phyloP scores from a whole-genome alignment of 2,797 vertebrate species.

The Sebastes kiyomatsui region DNA sequence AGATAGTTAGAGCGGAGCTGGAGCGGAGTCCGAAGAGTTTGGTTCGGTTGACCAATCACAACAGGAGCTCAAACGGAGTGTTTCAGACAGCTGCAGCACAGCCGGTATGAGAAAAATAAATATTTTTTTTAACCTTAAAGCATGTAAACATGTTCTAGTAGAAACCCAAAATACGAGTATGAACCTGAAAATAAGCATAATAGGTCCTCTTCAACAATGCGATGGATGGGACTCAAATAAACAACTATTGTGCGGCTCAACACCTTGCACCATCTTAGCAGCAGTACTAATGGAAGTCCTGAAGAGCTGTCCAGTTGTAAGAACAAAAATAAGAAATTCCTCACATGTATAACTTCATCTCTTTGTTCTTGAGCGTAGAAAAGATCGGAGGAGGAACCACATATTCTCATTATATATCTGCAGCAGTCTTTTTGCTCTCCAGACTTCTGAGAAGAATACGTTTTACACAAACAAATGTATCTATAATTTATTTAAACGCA shows the following conservation, averaged over 20 bases:
- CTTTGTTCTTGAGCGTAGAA: background rate
- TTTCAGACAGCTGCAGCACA: no score
- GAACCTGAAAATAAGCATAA: no score
- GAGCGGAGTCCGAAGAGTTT: no score
- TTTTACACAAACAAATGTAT: slow-evolving; percentile 25
- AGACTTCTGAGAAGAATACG: background rate
- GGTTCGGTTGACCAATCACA: no score
- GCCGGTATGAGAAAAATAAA: no score
- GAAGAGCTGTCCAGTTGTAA: background rate
- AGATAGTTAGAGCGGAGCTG: no score
- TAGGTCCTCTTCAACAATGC: background rate
- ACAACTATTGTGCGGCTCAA: no score
- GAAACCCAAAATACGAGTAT: no score
- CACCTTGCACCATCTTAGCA: background rate
- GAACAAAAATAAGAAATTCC: background rate
- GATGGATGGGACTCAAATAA: background rate
- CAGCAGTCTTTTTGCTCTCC: background rate
- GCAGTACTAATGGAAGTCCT: background rate
- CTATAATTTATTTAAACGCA: slow-evolving; percentile 49
- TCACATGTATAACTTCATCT: background rate
- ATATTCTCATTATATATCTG: background rate
- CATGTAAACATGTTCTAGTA: no score
- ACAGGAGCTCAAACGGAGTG: no score
- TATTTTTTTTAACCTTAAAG: no score
- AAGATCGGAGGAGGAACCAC: background rate